Evolutionary conservation across 2,113 vertebrate genomes (phyloP), one percentile per base, ranked within the genome.

Genomic region (Podarcis cretensis): DNA sequence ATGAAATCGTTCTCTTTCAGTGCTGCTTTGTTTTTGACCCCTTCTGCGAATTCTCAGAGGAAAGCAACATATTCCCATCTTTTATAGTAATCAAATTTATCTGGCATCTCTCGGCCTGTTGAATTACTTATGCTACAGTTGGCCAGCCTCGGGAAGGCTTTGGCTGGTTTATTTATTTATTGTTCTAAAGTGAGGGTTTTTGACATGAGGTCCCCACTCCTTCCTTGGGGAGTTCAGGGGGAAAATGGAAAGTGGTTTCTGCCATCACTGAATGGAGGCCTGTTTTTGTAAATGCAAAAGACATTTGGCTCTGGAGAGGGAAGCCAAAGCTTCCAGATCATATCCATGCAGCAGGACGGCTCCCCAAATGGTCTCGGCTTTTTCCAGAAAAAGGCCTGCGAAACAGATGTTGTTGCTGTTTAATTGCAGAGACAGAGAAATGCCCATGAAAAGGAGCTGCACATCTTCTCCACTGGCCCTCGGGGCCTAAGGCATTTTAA

Each of bases 21-120:
- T 92, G 82, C 93, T 94, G 96, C 97, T 97, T 98, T 98, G 97
- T 96, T 97, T 97, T 97, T 97, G 97, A 97, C 97, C 97, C 97
- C 97, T 97, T 97, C 97, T 97, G 96, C 96, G 96, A 98, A 98
- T 97, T 97, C 97, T 98, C 97, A 93, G 96, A 98, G 97, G 97
- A 97, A 97, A 95, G 97, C 96, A 97, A 96, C 97, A 97, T 98
- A 97, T 98, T 97, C 97, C 97, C 97, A 97, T 97, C 97, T 98
- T 97, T 98, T 98, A 98, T 98, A 98, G 97, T 98, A 98, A 99
- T 98, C 97, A 97, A 95, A 98, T 98, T 98, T 98, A 97, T 98
- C 96, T 97, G 98, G 97, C 97, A 98, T 98, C 96, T 98, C 95
- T 96, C 97, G 97, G 97, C 96, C 96, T 96, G 95, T 96, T 95